Evolutionary conservation across 1,140 invertebrate species (phyloP), one percentile per base, ranked within the genome.

Genomic region (Drosophila jambulina): DNA sequence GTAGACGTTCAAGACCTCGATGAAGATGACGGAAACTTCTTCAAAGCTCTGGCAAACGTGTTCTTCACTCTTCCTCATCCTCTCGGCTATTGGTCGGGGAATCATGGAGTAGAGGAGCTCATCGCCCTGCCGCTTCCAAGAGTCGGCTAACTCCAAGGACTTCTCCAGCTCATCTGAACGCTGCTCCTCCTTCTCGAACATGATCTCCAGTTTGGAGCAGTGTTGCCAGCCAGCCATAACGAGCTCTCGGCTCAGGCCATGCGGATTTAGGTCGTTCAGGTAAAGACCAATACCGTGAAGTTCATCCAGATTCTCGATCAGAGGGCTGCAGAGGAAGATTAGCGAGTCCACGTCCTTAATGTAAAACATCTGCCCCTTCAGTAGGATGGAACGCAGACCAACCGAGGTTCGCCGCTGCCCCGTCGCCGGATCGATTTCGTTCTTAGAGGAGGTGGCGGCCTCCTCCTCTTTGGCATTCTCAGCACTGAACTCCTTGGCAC

Each of bases 21-120:
- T 94, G 69, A 94, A 94, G 81, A 94, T 94, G 56, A 94, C 93
- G 0, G 94, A 94, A 12, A 94, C 94, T 46, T 93, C 91, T 43
- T 94, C 94, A 43, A 94, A 94, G 40, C 85, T 93, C 91, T 94
- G 95, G 91, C 96, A 98, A 8, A 97, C 97, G 36, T 95, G 95
- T 74, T 95, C 95, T 63, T 96, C 95, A 4, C 97, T 97, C 25
- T 92, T 92, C n/a, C 94, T 83, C 80, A 95, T 93, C 43, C 94
- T 93, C 71, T 94, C 93, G 15, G 94, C 96, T 3, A 97, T 96
- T 10, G 95, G 95, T 81, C 95, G 95, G 0, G 96, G 98, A 80
- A 99, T 98, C 97, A 99, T 98, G 2, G 98, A 98, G 92, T 98
- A 99, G 2, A 99, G 93, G 3, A 99, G 93, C 48, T 97, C 96